Evolutionary conservation across 1,140 invertebrate species (phyloP), one percentile per base, ranked within the genome.

Genomic region (Bombus fervidus): DNA sequence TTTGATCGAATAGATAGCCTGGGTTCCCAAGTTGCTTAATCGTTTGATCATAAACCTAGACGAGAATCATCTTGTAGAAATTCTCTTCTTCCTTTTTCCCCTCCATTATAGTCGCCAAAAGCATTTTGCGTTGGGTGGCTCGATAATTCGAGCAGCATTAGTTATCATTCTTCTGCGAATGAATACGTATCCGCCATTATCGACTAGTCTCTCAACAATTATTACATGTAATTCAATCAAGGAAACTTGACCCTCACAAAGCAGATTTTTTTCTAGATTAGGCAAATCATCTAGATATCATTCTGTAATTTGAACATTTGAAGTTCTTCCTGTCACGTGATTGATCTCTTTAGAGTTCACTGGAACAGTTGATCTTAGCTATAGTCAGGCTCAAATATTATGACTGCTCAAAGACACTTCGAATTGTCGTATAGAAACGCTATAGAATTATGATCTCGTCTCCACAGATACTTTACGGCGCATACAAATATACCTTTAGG

Each of bases 11-110:
- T 78, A 41, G 75, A 18, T 78, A 31, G 57, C 13, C 18, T 78
- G 37, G 31, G 18, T 75, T 78, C 9, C 22, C 39, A 34, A 28
- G 66, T 37, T 76, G 74, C 34, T 59, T 76, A 39, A 34, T 37
- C 34, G 74, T 76, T 76, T 76, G 25, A 39, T 57, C 34, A 15
- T 31, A 37, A 37, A 15, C 47, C 31, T 75, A 75, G 73, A 15
- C 37, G 22, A n/a, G 2, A 74, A 10, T 59, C 74, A 59, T 76
- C 73, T 59, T 13, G 47, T 76, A 76, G 74, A 41, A 73, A 10
- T 25, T 68, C 66, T 68, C 66, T 37, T 37, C 9, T 25, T 37
- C 66, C 6, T 18, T 66, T 62, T 12, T 12, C 10, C 34, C 3
- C 2, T 37, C 25, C 28, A 25, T 31, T 15, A 8, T 72, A n/a